Evolutionary conservation across 2,797 vertebrate species (phyloP), one percentile per base, ranked within the genome.

Genomic region (Tangara arthus): DNA sequence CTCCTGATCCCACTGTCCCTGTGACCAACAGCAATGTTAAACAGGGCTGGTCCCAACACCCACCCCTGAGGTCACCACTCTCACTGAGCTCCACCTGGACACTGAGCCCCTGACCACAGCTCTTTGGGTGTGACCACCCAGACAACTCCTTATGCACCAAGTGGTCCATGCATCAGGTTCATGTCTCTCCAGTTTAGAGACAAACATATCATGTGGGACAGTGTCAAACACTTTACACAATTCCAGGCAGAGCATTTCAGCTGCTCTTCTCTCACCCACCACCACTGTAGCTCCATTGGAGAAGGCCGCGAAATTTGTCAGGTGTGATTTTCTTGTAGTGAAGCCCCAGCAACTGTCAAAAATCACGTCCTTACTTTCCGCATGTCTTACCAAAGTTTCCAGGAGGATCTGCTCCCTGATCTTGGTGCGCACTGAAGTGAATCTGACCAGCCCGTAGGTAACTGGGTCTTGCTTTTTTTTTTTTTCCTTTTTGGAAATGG

Each of bases 131-230:
- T 0, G 0, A 8, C 23, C 39, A 46, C 1, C 8, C 71, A 46
- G 15, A 0, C 5, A 1, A 3, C 3, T 52, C n/a, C 19, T 60
- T n/a, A 9, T 17, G 18, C 44, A 44, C 22, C 1, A 0, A 6
- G 27, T 4, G 22, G 9, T 44, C 11, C 28, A 18, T 15, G n/a
- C n/a, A 34, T 68, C 19, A 34, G 2, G 34, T n/a, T 15, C 28
- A 17, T 12, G 20, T 39, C 10, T 60, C n/a, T 60, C 8, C 28
- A 34, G 28, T 53, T 68, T 16, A n/a, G n/a, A 53, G 39, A 46
- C 13, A n/a, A 28, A 11, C 14, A 21, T 21, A 2, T 1, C 8
- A 2, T 5, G 28, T 32, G 46, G 19, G 19, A 23, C 23, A 23
- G 22, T 23, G 22, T 20, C 28, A 68, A 39, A 46, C 1, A 5